These are phyloP conservation scores for Kryptolebias marmoratus DNA, from an alignment of 2,113 vertebrate species.

Conservation along the genomic window DNA sequence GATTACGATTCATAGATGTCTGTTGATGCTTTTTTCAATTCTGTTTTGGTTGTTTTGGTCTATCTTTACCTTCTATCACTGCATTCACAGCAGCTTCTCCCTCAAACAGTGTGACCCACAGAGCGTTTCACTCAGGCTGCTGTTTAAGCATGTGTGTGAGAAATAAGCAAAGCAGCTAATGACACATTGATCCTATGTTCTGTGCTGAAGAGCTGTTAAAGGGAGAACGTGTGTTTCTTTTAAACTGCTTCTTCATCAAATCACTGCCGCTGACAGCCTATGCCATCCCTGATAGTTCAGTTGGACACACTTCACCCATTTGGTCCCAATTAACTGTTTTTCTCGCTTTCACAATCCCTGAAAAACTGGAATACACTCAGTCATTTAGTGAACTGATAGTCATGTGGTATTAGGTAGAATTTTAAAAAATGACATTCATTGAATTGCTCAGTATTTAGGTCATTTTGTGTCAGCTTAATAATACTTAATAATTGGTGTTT, in stretches of 20 bases:
- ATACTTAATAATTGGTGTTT: no score
- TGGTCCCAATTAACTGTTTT: not conserved
- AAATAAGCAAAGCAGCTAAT: slow-evolving; percentile 10
- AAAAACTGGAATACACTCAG: not conserved
- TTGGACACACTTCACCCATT: not conserved
- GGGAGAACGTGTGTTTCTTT: not conserved
- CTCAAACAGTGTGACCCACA: no score
- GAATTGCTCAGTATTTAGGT: no score
- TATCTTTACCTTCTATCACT: not conserved
- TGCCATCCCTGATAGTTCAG: no score
- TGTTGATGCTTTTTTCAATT: no score
- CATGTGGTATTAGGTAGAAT: no score
- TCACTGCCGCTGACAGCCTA: not conserved
- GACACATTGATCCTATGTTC: slow-evolving; percentile 32
- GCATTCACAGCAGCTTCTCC: no score
- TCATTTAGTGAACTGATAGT: no score
- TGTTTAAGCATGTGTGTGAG: not conserved
- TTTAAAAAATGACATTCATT: no score
- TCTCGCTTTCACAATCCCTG: not conserved
- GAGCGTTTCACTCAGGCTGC: not conserved
- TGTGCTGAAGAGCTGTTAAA: not conserved
- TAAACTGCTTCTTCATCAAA: slow-evolving; percentile 1
- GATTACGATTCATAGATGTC: no score
- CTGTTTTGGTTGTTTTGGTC: not conserved
- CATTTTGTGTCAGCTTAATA: no score